Evolutionary conservation across 1,140 invertebrate genomes (phyloP).

Genomic region (Nixonia krombeini): DNA sequence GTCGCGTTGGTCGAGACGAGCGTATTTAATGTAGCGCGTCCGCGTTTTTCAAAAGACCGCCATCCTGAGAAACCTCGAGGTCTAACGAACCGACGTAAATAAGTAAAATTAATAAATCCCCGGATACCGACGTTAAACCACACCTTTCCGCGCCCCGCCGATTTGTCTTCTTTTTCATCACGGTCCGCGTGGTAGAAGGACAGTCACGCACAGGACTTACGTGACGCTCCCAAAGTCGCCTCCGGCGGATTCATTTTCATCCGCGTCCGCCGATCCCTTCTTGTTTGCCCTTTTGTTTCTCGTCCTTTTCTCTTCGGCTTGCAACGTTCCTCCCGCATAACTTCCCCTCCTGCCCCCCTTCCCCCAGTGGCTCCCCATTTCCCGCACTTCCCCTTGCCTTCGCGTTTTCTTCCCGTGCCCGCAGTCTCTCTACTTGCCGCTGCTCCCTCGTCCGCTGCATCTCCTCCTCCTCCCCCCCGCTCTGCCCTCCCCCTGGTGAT

Average conservation of each 20-base stretch:
- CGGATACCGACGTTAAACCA: not conserved
- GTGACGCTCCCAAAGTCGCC: conserved; percentile 36
- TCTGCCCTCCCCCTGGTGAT: too few species aligned
- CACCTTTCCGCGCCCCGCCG: conserved; percentile 1
- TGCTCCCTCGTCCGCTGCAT: too few species aligned
- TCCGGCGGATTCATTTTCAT: conserved; percentile 53
- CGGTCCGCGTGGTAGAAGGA: conserved; percentile 7
- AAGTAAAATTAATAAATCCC: conserved; percentile 38
- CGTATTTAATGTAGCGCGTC: too few species aligned
- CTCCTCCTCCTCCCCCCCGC: conserved; percentile 4
- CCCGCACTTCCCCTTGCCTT: not conserved
- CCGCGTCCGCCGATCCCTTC: conserved; percentile 27
- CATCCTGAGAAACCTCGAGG: not conserved
- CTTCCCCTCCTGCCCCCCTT: too few species aligned
- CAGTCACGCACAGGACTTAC: conserved; percentile 36
- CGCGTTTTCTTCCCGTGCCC: too few species aligned
- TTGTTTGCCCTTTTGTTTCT: conserved; percentile 10
- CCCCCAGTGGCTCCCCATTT: too few species aligned
- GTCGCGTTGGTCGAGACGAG: too few species aligned
- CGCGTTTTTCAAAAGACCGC: too few species aligned
- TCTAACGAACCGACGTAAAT: conserved; percentile 26
- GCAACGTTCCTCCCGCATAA: too few species aligned
- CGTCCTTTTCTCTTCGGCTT: too few species aligned
- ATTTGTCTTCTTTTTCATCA: conserved; percentile 40
- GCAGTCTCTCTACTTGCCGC: too few species aligned